Evolutionary conservation across 2,113 vertebrate species (phyloP).

Genomic region (Zootoca vivipara): DNA sequence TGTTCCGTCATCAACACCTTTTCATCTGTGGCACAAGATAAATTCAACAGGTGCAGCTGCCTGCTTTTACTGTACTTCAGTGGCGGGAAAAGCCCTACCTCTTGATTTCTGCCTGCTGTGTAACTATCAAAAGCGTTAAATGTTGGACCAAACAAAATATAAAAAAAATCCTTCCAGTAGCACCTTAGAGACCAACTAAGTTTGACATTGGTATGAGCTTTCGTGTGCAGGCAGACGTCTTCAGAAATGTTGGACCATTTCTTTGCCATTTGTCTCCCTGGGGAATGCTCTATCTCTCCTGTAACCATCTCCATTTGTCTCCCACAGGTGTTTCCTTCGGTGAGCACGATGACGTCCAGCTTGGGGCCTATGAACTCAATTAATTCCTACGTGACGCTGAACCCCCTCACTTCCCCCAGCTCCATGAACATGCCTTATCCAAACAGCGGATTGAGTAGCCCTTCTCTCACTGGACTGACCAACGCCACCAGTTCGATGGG

Average conservation of each 20-base stretch:
- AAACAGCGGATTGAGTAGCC: conserved; percentile 71
- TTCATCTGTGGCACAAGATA: too few relatives aligned
- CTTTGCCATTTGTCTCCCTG: not conserved
- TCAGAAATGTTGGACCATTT: not conserved
- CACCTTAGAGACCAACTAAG: too few relatives aligned
- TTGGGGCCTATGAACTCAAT: conserved; percentile 82
- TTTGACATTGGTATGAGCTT: too few relatives aligned
- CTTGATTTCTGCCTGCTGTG: not conserved
- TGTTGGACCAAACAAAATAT: too few relatives aligned
- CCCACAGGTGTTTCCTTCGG: conserved; percentile 84
- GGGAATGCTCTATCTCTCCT: too few relatives aligned
- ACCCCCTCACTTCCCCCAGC: conserved; percentile 76
- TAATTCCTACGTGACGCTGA: conserved; percentile 91
- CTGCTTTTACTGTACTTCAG: not conserved
- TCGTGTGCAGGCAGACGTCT: too few relatives aligned
- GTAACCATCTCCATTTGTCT: conserved; percentile 5
- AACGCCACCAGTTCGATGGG: conserved; percentile 76
- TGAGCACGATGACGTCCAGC: conserved; percentile 81
- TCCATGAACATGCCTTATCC: conserved; percentile 83
- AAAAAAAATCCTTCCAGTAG: too few relatives aligned
- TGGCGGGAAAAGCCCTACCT: not conserved
- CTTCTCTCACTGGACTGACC: conserved; percentile 75
- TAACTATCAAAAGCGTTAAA: not conserved
- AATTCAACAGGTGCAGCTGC: not conserved
- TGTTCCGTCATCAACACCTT: not conserved